Conservation (phyloP, 1,140 invertebrate genomes). For the Augochlora pura region DNA sequence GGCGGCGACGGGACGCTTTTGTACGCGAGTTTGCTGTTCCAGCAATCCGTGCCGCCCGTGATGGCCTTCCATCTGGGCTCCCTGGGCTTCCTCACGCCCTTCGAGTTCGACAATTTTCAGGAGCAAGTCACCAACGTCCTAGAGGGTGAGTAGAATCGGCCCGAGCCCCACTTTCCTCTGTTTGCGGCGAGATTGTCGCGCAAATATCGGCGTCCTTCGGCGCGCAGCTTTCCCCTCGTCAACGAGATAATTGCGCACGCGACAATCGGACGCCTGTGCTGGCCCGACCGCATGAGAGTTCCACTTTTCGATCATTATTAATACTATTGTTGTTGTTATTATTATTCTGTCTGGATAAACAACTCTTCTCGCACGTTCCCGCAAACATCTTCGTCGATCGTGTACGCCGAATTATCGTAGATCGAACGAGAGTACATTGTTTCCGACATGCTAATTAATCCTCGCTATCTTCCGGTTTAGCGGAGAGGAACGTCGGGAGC, state of each 20-base stretch:
- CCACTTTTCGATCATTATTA: too few relatives aligned
- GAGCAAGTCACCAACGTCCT: conserved; percentile 95
- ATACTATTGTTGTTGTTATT: too few relatives aligned
- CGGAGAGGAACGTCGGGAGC: too few relatives aligned
- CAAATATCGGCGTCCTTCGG: neutral
- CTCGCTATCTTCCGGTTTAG: too few relatives aligned
- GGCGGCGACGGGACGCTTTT: conserved; percentile 98
- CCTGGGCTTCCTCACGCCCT: conserved; percentile 96
- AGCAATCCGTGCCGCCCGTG: conserved; percentile 97
- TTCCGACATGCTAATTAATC: too few relatives aligned
- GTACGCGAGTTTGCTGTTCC: conserved; percentile 96
- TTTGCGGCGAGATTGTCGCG: conserved; percentile 13
- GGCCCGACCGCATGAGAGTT: too few relatives aligned
- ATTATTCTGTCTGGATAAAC: too few relatives aligned
- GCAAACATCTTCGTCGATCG: too few relatives aligned
- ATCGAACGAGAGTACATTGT: too few relatives aligned
- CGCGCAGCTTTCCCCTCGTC: too few relatives aligned
- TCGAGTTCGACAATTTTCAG: conserved; percentile 97
- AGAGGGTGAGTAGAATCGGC: conserved; percentile 82
- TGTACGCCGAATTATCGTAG: too few relatives aligned
- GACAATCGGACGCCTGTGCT: neutral
- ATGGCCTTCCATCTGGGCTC: conserved; percentile 99
- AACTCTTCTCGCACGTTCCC: too few relatives aligned
- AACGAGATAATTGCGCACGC: neutral
- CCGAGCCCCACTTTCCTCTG: neutral